Evolutionary conservation across 2,113 vertebrate species (phyloP), one percentile per base, ranked within the genome.

Genomic region (Hemichromis elongatus): DNA sequence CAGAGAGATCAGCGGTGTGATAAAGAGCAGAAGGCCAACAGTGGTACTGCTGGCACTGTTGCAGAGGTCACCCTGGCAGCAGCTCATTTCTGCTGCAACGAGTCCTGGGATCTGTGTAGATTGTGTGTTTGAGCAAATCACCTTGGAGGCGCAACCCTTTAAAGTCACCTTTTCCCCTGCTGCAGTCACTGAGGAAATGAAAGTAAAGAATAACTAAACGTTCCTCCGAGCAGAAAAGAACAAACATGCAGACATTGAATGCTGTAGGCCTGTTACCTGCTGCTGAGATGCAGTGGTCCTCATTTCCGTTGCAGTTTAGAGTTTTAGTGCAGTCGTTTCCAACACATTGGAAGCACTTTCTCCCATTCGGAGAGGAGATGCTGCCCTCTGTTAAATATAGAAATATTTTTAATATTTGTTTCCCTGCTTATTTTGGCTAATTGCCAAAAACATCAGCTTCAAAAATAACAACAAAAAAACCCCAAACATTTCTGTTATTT

Each of bases 91-190:
- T 11, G 2, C 7, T 28, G 1, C 24, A 2, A 13, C 1, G 21
- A 1, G 1, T 28, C 1, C 33, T 26, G 6, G 0, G 0, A 78
- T 1, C 13, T 68, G 35, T 12, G 4, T 0, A 33, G 1, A 2
- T 12, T 3, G 6, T 0, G 5, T 1, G 6, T 4, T 2, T n/a
- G 33, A 42, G 50, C 94, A 95, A 2, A 92, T 1, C 6, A 7
- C 1, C 57, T 81, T 75, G 26, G 93, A 89, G 8, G 61, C 85
- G 24, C 95, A 95, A 52, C 95, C 95, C 81, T 93, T 95, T 66
- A 87, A 1, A 7, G 2, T n/a, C 5, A 4, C 5, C 3, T 33
- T 59, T 3, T 19, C 0, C 0, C 16, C 26, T 4, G 0, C 14
- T 0, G 0, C 0, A 4, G 0, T 12, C 61, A 79, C 89, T 95